These are phyloP conservation scores for Sebastes trivittatus DNA, from an alignment of 2,797 vertebrate species.

Conservation along the genomic window DNA sequence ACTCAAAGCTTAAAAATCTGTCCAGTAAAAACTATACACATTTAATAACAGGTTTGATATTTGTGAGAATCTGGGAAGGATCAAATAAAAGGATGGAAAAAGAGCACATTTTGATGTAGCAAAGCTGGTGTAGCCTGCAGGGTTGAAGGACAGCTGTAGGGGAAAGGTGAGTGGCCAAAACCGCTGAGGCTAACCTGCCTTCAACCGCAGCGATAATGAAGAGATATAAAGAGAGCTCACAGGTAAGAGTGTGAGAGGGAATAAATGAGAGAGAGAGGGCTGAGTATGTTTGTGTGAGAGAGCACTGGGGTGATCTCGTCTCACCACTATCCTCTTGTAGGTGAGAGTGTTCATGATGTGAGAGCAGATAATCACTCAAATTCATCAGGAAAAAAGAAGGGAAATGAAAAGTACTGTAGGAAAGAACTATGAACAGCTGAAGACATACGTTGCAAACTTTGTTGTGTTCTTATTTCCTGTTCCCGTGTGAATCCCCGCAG, in stretches of 20 bases:
- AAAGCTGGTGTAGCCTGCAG: neutral
- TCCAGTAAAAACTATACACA: neutral
- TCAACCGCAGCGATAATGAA: slow-evolving; percentile 40
- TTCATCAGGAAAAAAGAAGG: neutral
- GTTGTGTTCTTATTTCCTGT: slow-evolving; percentile 84
- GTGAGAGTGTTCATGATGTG: neutral
- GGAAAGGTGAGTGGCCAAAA: slow-evolving; percentile 28
- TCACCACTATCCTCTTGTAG: neutral
- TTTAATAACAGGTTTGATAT: neutral
- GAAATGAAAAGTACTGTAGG: neutral
- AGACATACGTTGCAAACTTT: slow-evolving; percentile 89
- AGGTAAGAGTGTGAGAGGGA: neutral
- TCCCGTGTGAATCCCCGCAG: slow-evolving; percentile 85
- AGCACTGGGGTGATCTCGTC: neutral
- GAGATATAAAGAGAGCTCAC: slow-evolving; percentile 21
- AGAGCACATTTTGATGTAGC: neutral
- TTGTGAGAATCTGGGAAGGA: neutral
- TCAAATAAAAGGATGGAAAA: neutral
- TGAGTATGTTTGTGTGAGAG: neutral
- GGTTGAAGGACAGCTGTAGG: slow-evolving; percentile 35
- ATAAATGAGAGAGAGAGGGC: neutral
- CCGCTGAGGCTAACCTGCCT: slow-evolving; percentile 36
- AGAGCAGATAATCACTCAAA: slow-evolving; percentile 9
- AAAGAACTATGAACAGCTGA: neutral
- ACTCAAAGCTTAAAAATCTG: neutral